Conservation (phyloP, 2,888 invertebrate genomes). For the Diaperis boleti region DNA sequence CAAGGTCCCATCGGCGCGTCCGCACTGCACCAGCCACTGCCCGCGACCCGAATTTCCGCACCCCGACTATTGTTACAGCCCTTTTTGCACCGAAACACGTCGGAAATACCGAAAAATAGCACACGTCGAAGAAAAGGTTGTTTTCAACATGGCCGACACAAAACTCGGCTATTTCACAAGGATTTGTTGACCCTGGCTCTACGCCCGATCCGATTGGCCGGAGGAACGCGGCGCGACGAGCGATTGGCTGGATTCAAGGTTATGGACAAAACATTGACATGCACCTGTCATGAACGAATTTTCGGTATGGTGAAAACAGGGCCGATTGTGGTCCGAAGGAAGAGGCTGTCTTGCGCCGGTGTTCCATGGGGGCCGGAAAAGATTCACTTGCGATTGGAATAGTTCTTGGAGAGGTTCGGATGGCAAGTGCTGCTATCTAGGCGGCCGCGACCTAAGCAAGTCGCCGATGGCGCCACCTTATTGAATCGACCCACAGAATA, state of each 20-base stretch:
- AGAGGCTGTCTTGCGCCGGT: no score
- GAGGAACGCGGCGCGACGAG: slow-evolving; percentile 56
- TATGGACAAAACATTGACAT: slow-evolving; percentile 66
- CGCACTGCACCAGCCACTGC: slow-evolving; percentile 53
- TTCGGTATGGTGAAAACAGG: background rate
- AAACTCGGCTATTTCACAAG: slow-evolving; percentile 68
- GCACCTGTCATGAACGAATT: slow-evolving; percentile 63
- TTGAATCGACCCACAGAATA: no score
- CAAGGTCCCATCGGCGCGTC: slow-evolving; percentile 51
- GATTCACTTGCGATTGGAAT: no score
- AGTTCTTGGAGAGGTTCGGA: no score
- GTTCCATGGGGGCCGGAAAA: no score
- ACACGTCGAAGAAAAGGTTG: slow-evolving; percentile 66
- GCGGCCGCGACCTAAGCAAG: no score
- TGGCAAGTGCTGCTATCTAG: no score
- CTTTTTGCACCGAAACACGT: slow-evolving; percentile 55
- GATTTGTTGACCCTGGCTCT: slow-evolving; percentile 68
- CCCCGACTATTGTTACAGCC: slow-evolving; percentile 46
- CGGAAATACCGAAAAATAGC: slow-evolving; percentile 63
- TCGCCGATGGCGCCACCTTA: no score
- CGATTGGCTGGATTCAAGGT: slow-evolving; percentile 67
- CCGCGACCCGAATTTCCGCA: slow-evolving; percentile 50
- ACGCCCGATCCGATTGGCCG: slow-evolving; percentile 62
- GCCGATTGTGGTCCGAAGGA: background rate
- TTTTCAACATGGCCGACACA: slow-evolving; percentile 69